These are phyloP conservation scores for Collichthys lucidus DNA, from an alignment of 2,113 vertebrate species.

Conservation along the genomic window DNA sequence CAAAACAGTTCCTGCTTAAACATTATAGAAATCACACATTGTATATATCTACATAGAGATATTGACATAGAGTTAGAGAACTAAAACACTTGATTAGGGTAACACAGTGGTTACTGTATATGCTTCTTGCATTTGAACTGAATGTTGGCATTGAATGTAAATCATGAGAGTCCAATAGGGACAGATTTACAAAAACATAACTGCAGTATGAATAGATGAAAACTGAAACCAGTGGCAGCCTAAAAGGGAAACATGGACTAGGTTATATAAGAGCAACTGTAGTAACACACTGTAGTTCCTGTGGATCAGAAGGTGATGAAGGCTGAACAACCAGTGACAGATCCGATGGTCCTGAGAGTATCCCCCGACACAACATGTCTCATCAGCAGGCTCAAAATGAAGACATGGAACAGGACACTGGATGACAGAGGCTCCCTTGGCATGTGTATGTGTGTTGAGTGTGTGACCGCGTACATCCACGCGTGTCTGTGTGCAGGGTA, in stretches of 20 bases:
- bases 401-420: constrained; percentile 67
- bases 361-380: constrained; percentile 53
- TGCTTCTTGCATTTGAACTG: neutral
- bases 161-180: neutral
- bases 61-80: neutral
- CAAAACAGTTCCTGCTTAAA: neutral
- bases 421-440: constrained; percentile 65
- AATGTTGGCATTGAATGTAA: neutral
- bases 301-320: constrained; percentile 55
- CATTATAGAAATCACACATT: neutral
- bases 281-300: constrained; percentile 26
- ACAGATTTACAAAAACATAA: neutral
- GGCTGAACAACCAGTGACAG: constrained; percentile 53
- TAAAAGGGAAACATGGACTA: neutral
- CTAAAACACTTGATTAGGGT: neutral
- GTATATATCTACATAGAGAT: too few relatives aligned
- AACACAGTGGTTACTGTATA: neutral
- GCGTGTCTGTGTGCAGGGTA: constrained; percentile 22
- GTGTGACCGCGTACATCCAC: constrained; percentile 3
- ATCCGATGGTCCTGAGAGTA: constrained; percentile 51
- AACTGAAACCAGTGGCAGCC: neutral
- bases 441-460: constrained; percentile 17
- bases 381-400: constrained; percentile 60
- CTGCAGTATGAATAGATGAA: neutral
- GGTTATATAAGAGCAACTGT: neutral